Base-by-base conservation (phyloP, 2,888 invertebrate genomes). In the Poecilobothrus nobilitatus region DNA sequence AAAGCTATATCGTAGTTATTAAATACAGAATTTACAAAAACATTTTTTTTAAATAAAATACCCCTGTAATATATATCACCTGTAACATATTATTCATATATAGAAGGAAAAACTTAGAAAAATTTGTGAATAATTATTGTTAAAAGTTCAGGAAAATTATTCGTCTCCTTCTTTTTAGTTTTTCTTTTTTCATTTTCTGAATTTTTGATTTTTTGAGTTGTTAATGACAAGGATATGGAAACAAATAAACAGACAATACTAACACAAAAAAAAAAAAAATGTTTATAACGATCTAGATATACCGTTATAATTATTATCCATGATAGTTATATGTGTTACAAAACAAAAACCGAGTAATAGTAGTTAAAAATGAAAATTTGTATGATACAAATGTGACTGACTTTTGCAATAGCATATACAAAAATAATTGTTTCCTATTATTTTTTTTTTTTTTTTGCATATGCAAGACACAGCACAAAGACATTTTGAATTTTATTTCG, bases 401-500 rank as follows among this genome's bases (percentile, higher is more conserved):
- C 65, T 67, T 65, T 63, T 67, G 67, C 67, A 69, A 65, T 63
- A 27, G 67, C 67, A 67, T 65, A 66, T 44, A 27, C 64, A 63
- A 20, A 61, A 68, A 68, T 68, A 64, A 66, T 68, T 68, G 66
- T 53, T 53, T 53, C 15, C 53, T 15, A 15, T 53, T 53, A 53
- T 6, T 53, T 53, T 53, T 53, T 53, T 15, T 18, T 53, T 53
- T 53, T 6, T 53, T 2, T 37, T 7, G 9, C 12, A 27, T 27
- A 27, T 27, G 27, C 5, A 5, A 2, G 5, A 5, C 27, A 27
- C 5, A 27, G 27, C 5, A 27, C 27, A 27, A 27, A 27, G 27
- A 27, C 27, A 27, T 27, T 27, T 27, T 5, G 27, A 27, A 4
- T 27, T 27, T 27, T 27, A 27, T 27, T 27, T 27, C 5, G n/a